phyloP scores from a whole-genome alignment of 2,888 invertebrate species.

The Agrotis exclamationis region DNA sequence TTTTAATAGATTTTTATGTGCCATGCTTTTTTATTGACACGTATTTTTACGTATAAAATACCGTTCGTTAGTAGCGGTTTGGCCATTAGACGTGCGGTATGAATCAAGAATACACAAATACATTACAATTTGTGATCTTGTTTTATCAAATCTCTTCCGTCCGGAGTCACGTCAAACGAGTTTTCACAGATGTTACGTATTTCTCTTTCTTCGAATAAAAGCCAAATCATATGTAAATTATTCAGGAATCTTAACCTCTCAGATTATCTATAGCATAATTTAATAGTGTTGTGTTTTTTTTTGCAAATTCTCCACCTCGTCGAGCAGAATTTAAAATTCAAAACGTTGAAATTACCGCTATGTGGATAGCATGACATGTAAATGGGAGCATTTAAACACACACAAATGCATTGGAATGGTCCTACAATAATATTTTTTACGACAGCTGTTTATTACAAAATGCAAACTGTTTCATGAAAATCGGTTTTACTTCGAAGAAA shows the following conservation, averaged over 20 bases:
- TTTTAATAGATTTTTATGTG: slow-evolving; percentile 15
- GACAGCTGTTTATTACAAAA: slow-evolving; percentile 27
- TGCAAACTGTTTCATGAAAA: slow-evolving; percentile 17
- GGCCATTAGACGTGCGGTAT: slow-evolving; percentile 26
- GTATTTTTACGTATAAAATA: slow-evolving; percentile 16
- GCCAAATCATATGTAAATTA: slow-evolving; percentile 62
- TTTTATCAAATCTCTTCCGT: slow-evolving; percentile 53
- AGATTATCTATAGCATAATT: slow-evolving; percentile 51
- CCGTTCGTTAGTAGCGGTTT: slow-evolving; percentile 25
- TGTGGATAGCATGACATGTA: not conserved
- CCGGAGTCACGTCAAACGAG: slow-evolving; percentile 48
- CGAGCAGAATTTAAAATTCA: slow-evolving; percentile 53
- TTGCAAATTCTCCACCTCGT: slow-evolving; percentile 47
- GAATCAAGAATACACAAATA: slow-evolving; percentile 36
- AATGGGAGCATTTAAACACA: slow-evolving; percentile 24
- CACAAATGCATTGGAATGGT: slow-evolving; percentile 13
- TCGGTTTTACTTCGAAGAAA: slow-evolving; percentile 21
- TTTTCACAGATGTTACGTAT: slow-evolving; percentile 52
- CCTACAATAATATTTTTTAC: slow-evolving; percentile 18
- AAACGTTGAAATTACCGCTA: slow-evolving; percentile 34
- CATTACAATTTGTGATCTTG: slow-evolving; percentile 25
- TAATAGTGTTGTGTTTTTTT: slow-evolving; percentile 48
- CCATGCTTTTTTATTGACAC: slow-evolving; percentile 1
- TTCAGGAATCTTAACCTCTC: slow-evolving; percentile 58
- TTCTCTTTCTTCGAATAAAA: slow-evolving; percentile 50